These are phyloP conservation scores for Ornithoptera alexandrae DNA, from an alignment of 2,888 invertebrate genomes.

Conservation along the genomic window DNA sequence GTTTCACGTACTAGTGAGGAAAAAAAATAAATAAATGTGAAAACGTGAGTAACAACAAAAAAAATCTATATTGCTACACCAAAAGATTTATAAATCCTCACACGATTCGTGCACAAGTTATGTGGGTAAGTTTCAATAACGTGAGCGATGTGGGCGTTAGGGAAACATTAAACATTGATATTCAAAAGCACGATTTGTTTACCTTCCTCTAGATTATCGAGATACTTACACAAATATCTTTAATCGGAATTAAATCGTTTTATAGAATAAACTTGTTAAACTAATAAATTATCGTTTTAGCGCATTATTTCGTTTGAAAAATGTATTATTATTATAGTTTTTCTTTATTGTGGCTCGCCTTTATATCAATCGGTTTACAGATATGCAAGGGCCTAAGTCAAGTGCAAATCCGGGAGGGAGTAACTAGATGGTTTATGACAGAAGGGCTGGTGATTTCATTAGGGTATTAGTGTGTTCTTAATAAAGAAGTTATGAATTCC, in stretches of 20 bases:
- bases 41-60: neutral
- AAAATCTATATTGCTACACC: neutral
- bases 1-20: neutral
- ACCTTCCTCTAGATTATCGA: constrained; percentile 1
- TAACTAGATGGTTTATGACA: no score
- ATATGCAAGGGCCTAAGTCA: no score
- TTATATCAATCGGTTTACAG: no score
- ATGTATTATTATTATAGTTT: no score
- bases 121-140: constrained; percentile 17
- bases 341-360: no score
- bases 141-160: constrained; percentile 6
- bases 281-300: no score
- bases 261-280: no score
- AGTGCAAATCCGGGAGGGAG: no score
- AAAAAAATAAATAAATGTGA: neutral
- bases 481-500: no score
- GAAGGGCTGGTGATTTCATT: no score
- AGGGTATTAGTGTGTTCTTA: no score
- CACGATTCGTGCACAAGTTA: constrained; percentile 5
- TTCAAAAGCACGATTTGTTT: constrained; percentile 11
- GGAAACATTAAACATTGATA: constrained; percentile 8
- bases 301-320: no score
- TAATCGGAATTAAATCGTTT: neutral
- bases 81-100: constrained; percentile 3
- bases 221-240: neutral